Evolutionary conservation across 2,888 invertebrate genomes (phyloP).

Genomic region (Icerya purchasi): DNA sequence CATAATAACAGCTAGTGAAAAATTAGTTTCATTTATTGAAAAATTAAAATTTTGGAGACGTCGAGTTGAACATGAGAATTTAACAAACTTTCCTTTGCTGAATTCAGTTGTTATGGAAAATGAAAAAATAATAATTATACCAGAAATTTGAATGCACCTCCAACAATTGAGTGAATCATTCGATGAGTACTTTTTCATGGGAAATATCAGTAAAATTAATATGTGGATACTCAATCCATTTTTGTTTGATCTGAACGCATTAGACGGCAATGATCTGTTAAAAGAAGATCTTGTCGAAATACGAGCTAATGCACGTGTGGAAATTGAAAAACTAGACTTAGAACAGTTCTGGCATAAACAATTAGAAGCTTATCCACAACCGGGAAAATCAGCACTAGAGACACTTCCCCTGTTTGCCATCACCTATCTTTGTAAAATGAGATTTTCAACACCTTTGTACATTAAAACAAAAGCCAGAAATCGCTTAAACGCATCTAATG

Average conservation of each 20-base stretch:
- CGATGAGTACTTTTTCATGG: neutral
- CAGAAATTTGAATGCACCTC: neutral
- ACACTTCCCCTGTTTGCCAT: too few relatives aligned
- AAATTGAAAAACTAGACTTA: neutral
- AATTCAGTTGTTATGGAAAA: neutral
- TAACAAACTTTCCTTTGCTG: neutral
- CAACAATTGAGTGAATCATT: neutral
- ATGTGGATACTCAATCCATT: neutral
- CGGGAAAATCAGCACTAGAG: conserved; percentile 18
- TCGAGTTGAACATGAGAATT: neutral
- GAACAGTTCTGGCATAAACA: neutral
- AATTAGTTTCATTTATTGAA: neutral
- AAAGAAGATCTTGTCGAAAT: neutral
- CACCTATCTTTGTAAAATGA: too few relatives aligned
- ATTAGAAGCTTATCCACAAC: conserved; percentile 18
- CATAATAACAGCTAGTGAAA: too few relatives aligned
- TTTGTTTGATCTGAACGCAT: too few relatives aligned
- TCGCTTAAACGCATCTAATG: neutral
- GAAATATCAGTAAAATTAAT: neutral
- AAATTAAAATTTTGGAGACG: neutral
- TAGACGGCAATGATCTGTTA: neutral
- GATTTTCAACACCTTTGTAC: too few relatives aligned
- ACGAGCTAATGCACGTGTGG: neutral
- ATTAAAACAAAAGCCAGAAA: neutral
- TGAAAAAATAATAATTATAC: neutral